These are phyloP conservation scores for Drosophila mimica DNA, from an alignment of 2,888 invertebrate genomes.

Conservation along the genomic window DNA sequence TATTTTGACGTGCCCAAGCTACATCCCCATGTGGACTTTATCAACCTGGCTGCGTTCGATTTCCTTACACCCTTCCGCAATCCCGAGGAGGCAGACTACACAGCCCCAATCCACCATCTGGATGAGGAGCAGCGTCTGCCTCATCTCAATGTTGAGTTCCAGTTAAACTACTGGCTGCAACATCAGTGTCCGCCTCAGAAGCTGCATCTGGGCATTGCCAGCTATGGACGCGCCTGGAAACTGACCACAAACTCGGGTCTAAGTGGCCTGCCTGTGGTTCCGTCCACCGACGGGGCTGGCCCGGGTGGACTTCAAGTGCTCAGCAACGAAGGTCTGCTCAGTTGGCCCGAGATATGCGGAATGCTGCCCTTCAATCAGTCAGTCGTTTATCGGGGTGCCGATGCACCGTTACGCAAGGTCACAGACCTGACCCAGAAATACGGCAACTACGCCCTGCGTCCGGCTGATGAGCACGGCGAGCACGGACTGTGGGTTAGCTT, in stretches of 20 bases:
- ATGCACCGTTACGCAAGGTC: conserved; percentile 89
- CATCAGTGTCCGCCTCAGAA: conserved; percentile 88
- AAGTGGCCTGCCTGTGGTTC: conserved; percentile 91
- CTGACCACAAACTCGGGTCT: conserved; percentile 89
- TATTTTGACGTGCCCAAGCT: conserved; percentile 91
- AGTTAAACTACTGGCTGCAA: conserved; percentile 88
- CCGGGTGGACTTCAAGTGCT: conserved; percentile 89
- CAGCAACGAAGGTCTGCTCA: conserved; percentile 89
- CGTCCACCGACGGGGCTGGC: conserved; percentile 88
- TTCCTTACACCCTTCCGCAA: conserved; percentile 91
- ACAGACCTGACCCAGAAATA: conserved; percentile 92
- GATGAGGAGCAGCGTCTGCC: conserved; percentile 88
- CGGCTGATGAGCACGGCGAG: conserved; percentile 88
- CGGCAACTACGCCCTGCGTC: conserved; percentile 91
- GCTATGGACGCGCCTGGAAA: conserved; percentile 92
- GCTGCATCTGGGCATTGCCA: conserved; percentile 89
- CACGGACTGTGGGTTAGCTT: conserved; percentile 93
- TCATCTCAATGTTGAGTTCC: conserved; percentile 89
- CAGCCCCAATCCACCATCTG: conserved; percentile 90
- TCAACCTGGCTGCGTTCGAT: conserved; percentile 92
- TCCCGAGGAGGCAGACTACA: conserved; percentile 92
- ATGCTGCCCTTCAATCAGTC: conserved; percentile 88
- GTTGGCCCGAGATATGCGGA: conserved; percentile 92
- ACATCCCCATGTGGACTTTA: conserved; percentile 90
- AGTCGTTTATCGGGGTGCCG: conserved; percentile 87